Evolutionary conservation across 2,888 invertebrate species (phyloP).

Genomic region (Lysandra coridon): DNA sequence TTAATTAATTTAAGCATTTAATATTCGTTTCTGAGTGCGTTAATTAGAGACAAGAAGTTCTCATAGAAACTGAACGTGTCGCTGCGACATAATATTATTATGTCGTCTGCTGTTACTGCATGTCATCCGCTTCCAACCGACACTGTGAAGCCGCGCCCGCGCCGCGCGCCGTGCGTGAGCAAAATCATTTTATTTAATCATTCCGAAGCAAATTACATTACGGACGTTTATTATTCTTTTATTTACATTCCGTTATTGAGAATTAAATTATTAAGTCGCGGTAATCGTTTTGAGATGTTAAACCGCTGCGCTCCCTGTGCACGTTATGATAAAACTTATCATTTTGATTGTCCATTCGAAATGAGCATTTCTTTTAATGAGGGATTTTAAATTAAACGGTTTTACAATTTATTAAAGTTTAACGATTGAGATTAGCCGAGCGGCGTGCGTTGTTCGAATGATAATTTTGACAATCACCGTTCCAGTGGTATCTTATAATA

Average conservation of each 20-base stretch:
- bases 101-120: too few relatives aligned
- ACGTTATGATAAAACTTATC: conserved; percentile 25
- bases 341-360: conserved; percentile 15
- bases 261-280: conserved; percentile 27
- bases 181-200: conserved; percentile 50
- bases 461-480: conserved; percentile 1
- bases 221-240: conserved; percentile 26
- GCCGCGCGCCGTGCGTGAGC: conserved; percentile 44
- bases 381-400: conserved; percentile 14
- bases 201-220: conserved; percentile 44
- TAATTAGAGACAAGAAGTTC: too few relatives aligned
- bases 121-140: too few relatives aligned
- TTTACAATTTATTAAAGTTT: conserved; percentile 19
- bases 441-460: neutral
- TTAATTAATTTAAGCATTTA: too few relatives aligned
- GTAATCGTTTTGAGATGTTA: conserved; percentile 23
- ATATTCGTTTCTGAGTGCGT: too few relatives aligned
- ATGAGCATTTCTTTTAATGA: conserved; percentile 19
- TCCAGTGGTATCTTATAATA: neutral
- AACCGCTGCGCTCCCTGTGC: conserved; percentile 12
- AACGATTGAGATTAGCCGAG: neutral
- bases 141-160: neutral
- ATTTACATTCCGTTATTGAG: conserved; percentile 18
- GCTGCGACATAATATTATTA: too few relatives aligned
- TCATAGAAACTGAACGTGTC: too few relatives aligned